Evolutionary conservation across 2,888 invertebrate genomes (phyloP).

Genomic region (Agrotis segetum): DNA sequence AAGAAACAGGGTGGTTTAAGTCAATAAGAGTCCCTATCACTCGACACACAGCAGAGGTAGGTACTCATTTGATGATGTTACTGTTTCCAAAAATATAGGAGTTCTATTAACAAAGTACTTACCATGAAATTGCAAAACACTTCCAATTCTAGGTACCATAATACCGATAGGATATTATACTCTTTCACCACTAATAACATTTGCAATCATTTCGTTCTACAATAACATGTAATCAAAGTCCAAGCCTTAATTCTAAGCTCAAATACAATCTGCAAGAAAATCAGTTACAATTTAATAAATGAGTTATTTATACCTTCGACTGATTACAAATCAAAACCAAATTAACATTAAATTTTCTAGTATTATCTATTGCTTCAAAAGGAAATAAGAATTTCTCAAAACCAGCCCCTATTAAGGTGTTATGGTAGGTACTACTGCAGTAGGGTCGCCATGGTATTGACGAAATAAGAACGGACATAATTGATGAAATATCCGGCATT

Average conservation of each 20-base stretch:
- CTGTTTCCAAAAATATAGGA: too few relatives aligned
- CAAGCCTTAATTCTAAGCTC: slow-evolving; percentile 8
- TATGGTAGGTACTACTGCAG: neutral
- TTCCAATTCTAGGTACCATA: neutral
- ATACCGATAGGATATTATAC: neutral
- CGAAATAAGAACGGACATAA: neutral
- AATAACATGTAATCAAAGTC: slow-evolving; percentile 28
- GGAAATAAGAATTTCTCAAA: neutral
- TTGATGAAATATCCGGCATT: neutral
- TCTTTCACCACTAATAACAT: neutral
- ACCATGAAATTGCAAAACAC: neutral
- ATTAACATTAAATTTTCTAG: slow-evolving; percentile 31
- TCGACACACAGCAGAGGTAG: too few relatives aligned
- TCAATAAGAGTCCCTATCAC: too few relatives aligned
- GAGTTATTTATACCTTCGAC: slow-evolving; percentile 18
- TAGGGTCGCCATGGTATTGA: neutral
- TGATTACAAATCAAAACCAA: slow-evolving; percentile 23
- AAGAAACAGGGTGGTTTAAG: too few relatives aligned
- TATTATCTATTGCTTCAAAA: slow-evolving; percentile 15
- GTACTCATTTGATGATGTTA: too few relatives aligned
- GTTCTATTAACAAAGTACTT: neutral
- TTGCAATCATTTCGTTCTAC: neutral
- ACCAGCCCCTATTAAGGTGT: too few relatives aligned
- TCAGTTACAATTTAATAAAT: slow-evolving; percentile 16
- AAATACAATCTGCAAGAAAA: slow-evolving; percentile 17